These are phyloP conservation scores for Drosophila kepulauana DNA, from an alignment of 1,140 invertebrate genomes.

Conservation along the genomic window DNA sequence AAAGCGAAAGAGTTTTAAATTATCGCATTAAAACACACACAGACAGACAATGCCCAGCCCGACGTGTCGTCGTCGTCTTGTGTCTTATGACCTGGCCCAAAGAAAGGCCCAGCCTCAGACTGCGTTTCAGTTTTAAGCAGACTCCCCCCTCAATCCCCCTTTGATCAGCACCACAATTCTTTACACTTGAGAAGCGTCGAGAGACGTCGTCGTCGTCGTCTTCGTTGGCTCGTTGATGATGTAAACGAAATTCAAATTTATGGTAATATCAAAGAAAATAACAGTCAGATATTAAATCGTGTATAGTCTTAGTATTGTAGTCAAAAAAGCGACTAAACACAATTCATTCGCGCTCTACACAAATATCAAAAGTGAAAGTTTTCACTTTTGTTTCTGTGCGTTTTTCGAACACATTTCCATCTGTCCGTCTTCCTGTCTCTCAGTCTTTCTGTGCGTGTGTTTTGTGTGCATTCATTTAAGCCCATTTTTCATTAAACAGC, in stretches of 20 bases:
- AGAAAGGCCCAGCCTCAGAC: constrained; percentile 48
- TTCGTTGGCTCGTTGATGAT: constrained; percentile 48
- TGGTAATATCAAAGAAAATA: constrained; percentile 60
- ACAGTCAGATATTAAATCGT: constrained; percentile 57
- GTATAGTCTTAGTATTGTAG: constrained; percentile 32
- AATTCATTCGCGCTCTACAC: constrained; percentile 51
- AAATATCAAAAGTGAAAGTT: constrained; percentile 68
- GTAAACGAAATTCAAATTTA: constrained; percentile 73
- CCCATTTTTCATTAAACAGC: constrained; percentile 56
- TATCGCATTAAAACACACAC: constrained; percentile 60
- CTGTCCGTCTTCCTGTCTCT: neutral
- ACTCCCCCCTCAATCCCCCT: neutral
- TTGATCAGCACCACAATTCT: constrained; percentile 44
- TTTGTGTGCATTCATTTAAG: constrained; percentile 46
- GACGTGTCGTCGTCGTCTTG: constrained; percentile 36
- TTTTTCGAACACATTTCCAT: constrained; percentile 34
- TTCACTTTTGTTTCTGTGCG: constrained; percentile 65
- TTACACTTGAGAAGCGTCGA: constrained; percentile 44
- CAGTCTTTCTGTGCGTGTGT: constrained; percentile 19
- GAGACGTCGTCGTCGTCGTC: constrained; percentile 15
- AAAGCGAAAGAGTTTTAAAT: constrained; percentile 70
- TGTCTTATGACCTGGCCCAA: constrained; percentile 52
- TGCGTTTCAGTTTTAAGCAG: neutral
- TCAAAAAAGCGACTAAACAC: constrained; percentile 55
- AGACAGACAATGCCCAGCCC: constrained; percentile 14